Percentiles rank a stretch among this genome's conserved stretches.
Conservation (phyloP, 2,113 vertebrate genomes). For the Clarias gariepinus region DNA sequence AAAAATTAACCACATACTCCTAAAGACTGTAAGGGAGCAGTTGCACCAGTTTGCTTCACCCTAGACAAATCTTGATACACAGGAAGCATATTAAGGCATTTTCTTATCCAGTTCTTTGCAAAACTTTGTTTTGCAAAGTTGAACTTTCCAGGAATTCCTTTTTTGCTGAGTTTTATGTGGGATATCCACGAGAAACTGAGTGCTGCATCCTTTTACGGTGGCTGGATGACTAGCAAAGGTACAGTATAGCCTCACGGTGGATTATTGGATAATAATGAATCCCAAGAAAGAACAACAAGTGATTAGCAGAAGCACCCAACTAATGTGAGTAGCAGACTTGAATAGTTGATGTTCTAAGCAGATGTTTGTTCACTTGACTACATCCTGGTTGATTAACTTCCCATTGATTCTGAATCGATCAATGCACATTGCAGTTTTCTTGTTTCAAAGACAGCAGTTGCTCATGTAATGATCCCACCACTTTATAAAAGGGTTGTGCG, state of each 20-base stretch:
- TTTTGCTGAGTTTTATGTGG: not conserved
- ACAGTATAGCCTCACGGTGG: not conserved
- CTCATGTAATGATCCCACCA: not conserved
- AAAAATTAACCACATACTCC: not conserved
- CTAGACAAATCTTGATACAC: not conserved
- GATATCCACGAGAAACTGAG: not conserved
- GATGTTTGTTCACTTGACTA: not conserved
- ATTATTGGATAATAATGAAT: not conserved
- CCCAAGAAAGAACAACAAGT: not conserved
- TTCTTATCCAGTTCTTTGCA: not conserved
- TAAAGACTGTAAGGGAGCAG: not conserved
- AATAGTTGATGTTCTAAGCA: not conserved
- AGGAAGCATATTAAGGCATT: not conserved
- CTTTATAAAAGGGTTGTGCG: not conserved
- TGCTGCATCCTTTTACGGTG: not conserved
- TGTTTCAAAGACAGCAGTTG: not conserved
- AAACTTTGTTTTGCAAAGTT: not conserved
- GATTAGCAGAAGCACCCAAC: not conserved
- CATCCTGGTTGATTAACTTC: not conserved
- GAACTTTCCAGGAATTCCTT: not conserved
- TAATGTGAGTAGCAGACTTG: not conserved
- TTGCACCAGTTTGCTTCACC: not conserved
- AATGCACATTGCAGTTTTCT: not conserved
- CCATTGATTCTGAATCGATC: not conserved
- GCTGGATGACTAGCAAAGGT: not conserved